These are phyloP conservation scores for Eristalis intricaria DNA, from an alignment of 2,888 invertebrate species.

Conservation along the genomic window DNA sequence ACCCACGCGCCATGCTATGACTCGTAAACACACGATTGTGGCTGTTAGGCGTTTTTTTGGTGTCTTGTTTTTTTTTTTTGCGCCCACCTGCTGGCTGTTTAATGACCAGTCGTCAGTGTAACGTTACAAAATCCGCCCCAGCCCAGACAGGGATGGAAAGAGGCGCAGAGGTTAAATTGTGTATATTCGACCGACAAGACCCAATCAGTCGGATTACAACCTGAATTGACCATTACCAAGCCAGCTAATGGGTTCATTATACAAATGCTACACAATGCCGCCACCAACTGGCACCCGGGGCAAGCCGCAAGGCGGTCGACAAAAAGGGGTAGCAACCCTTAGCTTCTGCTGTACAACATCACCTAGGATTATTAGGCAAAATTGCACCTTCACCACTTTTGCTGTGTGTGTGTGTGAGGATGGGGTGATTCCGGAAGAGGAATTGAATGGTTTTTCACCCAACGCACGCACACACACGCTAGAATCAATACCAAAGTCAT, in stretches of 20 bases:
- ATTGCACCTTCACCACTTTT: conserved; percentile 62
- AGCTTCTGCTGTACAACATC: conserved; percentile 5
- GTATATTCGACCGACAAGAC: conserved; percentile 49
- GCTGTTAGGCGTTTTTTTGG: not conserved
- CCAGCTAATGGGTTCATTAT: conserved; percentile 63
- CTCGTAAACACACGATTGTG: not conserved
- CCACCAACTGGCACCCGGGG: not conserved
- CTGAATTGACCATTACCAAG: conserved; percentile 63
- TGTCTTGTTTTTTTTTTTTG: not conserved
- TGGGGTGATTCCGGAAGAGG: conserved; percentile 42
- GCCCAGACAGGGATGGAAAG: not conserved
- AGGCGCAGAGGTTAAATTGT: conserved; percentile 38
- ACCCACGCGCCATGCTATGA: not conserved
- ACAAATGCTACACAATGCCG: conserved; percentile 45
- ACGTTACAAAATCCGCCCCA: not conserved
- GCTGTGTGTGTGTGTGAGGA: not conserved
- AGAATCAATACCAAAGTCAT: conserved; percentile 24
- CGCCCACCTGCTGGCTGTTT: not conserved
- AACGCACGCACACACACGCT: not conserved
- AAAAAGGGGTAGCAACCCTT: conserved; percentile 20
- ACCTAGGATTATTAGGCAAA: conserved; percentile 50
- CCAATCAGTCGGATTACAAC: conserved; percentile 61
- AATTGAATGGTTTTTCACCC: conserved; percentile 13
- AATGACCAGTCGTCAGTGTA: not conserved
- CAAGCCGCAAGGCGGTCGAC: not conserved